Percentiles rank a stretch among this genome's conserved stretches.
phyloP scores from a whole-genome alignment of 2,888 invertebrate genomes.

The Lampropteryx suffumata region DNA sequence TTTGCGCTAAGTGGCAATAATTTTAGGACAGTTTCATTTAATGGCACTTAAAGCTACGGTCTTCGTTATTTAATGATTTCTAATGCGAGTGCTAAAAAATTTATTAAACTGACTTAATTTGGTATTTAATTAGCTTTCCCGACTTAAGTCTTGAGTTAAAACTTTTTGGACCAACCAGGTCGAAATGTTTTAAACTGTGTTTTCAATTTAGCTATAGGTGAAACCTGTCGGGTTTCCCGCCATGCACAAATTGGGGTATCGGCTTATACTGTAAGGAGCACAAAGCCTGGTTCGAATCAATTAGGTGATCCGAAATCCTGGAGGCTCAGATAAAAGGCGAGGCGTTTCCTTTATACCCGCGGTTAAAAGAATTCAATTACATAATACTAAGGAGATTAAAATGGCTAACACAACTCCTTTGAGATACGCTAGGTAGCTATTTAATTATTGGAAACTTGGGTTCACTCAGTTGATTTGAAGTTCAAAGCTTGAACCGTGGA shows the following conservation, averaged over 20 bases:
- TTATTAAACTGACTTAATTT: background rate
- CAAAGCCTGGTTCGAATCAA: slow-evolving; percentile 65
- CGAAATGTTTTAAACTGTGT: background rate
- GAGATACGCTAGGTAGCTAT: slow-evolving; percentile 63
- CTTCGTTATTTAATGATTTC: slow-evolving; percentile 50
- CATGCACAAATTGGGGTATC: slow-evolving; percentile 24
- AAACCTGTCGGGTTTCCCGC: slow-evolving; percentile 6
- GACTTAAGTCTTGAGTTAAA: too few species aligned
- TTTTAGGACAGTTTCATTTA: slow-evolving; percentile 53
- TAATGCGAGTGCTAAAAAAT: slow-evolving; percentile 33
- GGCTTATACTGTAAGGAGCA: slow-evolving; percentile 48
- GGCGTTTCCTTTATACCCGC: slow-evolving; percentile 71
- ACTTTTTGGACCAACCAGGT: too few species aligned
- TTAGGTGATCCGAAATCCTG: slow-evolving; percentile 67
- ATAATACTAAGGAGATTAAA: slow-evolving; percentile 76
- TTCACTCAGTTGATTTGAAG: slow-evolving; percentile 48
- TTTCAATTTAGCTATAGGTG: slow-evolving; percentile 15
- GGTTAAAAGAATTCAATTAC: slow-evolving; percentile 79
- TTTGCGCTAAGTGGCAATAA: slow-evolving; percentile 51
- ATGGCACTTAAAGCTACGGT: slow-evolving; percentile 49
- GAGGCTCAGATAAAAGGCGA: slow-evolving; percentile 67
- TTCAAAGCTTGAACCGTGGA: slow-evolving; percentile 36
- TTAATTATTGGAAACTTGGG: slow-evolving; percentile 62
- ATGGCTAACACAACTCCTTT: slow-evolving; percentile 73
- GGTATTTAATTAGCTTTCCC: too few species aligned